These are phyloP conservation scores for Andrena haemorrhoa DNA, from an alignment of 2,888 invertebrate genomes.

Conservation along the genomic window DNA sequence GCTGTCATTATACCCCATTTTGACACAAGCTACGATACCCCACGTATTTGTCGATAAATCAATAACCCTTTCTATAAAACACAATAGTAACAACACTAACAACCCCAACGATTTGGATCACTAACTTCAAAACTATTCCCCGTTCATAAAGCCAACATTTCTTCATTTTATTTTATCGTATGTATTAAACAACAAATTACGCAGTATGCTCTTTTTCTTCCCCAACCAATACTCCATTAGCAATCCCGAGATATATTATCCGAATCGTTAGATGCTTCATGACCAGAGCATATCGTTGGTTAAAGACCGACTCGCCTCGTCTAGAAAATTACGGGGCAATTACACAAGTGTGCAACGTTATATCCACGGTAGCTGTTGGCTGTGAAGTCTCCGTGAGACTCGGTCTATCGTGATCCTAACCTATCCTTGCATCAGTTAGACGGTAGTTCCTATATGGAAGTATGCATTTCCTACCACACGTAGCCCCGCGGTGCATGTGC, in stretches of 20 bases:
- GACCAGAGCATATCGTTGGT: conserved; percentile 22
- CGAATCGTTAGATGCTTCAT: neutral
- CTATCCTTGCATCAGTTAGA: conserved; percentile 61
- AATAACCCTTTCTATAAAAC: too few relatives aligned
- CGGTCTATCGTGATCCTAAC: conserved; percentile 62
- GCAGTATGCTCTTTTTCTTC: too few relatives aligned
- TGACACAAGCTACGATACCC: too few relatives aligned
- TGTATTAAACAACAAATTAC: too few relatives aligned
- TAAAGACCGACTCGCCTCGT: conserved; percentile 46
- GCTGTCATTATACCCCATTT: too few relatives aligned
- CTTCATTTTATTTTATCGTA: too few relatives aligned
- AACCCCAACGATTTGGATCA: too few relatives aligned
- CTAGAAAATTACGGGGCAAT: conserved; percentile 65
- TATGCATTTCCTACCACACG: conserved; percentile 56
- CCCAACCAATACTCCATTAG: neutral
- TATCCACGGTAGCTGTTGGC: conserved; percentile 52
- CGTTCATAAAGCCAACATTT: too few relatives aligned
- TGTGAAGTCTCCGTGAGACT: conserved; percentile 39
- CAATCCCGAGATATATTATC: neutral
- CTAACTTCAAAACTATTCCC: too few relatives aligned
- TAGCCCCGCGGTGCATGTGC: conserved; percentile 5
- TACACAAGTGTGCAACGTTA: conserved; percentile 58
- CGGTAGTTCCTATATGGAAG: conserved; percentile 62
- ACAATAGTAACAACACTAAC: too few relatives aligned
- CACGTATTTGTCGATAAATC: too few relatives aligned